Evolutionary conservation across 1,140 invertebrate genomes (phyloP).

Genomic region (Solenopsis fugax): DNA sequence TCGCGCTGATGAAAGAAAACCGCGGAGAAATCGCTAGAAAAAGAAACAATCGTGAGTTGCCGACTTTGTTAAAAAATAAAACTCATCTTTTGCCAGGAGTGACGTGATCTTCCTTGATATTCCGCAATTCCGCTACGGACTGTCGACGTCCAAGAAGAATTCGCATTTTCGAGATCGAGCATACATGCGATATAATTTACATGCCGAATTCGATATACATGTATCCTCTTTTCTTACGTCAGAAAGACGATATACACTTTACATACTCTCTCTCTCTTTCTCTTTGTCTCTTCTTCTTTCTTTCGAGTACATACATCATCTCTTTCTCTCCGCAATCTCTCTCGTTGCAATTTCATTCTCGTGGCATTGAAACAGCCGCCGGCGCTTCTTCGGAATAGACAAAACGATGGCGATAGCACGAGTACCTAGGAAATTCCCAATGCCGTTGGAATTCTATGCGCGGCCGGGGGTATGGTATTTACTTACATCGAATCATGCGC

Average conservation of each 20-base stretch:
- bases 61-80: constrained; percentile 47
- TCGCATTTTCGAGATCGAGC: neutral
- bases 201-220: constrained; percentile 10
- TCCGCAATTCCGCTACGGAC: neutral
- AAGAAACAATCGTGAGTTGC: neutral
- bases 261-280: neutral
- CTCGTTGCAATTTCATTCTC: constrained; percentile 44
- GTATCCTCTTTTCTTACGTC: neutral
- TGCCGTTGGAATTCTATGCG: constrained; percentile 48
- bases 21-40: constrained; percentile 1
- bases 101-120: neutral
- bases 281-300: neutral
- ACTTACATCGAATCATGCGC: constrained; percentile 51
- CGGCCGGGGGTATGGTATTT: constrained; percentile 31
- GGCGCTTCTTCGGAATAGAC: constrained; percentile 50
- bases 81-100: constrained; percentile 10
- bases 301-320: neutral
- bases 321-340: constrained; percentile 13
- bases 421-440: constrained; percentile 25
- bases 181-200: constrained; percentile 24
- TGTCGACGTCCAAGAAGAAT: neutral
- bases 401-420: constrained; percentile 36
- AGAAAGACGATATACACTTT: constrained; percentile 12
- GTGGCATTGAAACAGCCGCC: constrained; percentile 33
- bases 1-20: constrained; percentile 61